Base-by-base conservation (phyloP, 2,797 vertebrate species). In the Huso huso region DNA sequence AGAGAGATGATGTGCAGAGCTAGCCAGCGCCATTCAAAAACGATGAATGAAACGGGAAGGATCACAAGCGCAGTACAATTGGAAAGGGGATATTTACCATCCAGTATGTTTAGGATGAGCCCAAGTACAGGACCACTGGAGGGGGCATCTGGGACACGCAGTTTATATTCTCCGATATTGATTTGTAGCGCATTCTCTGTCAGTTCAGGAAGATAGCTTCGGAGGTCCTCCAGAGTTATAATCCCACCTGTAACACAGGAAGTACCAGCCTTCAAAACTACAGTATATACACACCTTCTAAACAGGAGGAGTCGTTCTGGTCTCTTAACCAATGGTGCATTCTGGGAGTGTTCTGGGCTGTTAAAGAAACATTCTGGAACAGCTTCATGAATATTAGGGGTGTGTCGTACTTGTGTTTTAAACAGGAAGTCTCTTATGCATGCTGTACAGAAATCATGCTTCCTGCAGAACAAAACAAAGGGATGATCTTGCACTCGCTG, bases 51-150 rank as follows among this genome's bases (percentile, higher is more conserved):
- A 58, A 58, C 11, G 6, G 55, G 12, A 12, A 58, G 13, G 55
- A 11, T n/a, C 11, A 1, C 55, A 58, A 37, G 6, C 3, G 6
- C 4, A 50, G 8, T 6, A 48, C n/a, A 7, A 48, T 10, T 5
- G 48, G 55, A 48, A 48, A 13, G 10, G 1, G 11, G 1, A 18
- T 64, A 68, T 80, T 86, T 79, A 98, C 97, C 95, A 69, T 92
- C 89, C 76, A 99, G 79, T 69, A 98, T 95, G 82, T 96, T 95
- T 77, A 99, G 84, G 75, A 97, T 93, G 72, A 99, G 89, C 1
- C 84, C 82, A 59, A 99, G 89, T 71, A 99, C 93, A 0, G 95
- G 93, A 62, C 97, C 96, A 0, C 96, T 95, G 62, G 94, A 83
- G 0, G 95, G 96, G 48, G 93, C 90, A 1, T 76, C 90, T 55